phyloP scores from a whole-genome alignment of 2,888 invertebrate species.

The Allacma fusca region DNA sequence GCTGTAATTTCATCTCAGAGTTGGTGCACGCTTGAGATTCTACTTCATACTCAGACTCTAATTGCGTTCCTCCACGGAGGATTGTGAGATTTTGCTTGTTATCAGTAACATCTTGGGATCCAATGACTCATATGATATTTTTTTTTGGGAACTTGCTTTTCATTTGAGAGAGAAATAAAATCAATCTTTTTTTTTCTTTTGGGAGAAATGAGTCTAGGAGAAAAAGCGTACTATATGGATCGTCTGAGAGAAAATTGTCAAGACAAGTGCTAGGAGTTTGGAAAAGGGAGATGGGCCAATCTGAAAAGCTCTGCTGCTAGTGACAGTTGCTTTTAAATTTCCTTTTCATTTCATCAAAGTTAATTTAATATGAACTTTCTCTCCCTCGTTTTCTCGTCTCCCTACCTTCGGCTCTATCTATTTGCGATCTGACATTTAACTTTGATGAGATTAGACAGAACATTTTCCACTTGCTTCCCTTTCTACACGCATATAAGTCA shows the following conservation, averaged over 20 bases:
- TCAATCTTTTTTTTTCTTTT: no score
- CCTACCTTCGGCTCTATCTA: background rate
- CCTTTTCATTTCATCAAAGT: slow-evolving; percentile 26
- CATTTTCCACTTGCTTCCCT: slow-evolving; percentile 24
- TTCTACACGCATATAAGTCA: slow-evolving; percentile 3
- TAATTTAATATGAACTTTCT: slow-evolving; percentile 25
- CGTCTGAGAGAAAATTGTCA: no score
- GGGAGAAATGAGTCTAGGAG: background rate
- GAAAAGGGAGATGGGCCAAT: background rate
- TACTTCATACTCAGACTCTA: background rate
- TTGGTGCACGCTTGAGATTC: background rate
- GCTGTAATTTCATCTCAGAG: background rate
- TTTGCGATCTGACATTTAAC: slow-evolving; percentile 34
- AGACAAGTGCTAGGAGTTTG: background rate
- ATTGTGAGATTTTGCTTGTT: background rate
- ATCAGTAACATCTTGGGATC: background rate
- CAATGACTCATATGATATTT: background rate
- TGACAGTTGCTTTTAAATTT: slow-evolving; percentile 29
- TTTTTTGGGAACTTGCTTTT: background rate
- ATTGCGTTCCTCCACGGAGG: no score
- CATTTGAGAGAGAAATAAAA: background rate
- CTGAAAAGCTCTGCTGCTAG: background rate
- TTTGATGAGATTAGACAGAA: slow-evolving; percentile 37
- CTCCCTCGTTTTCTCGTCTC: background rate
- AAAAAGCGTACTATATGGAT: no score